Evolutionary conservation across 1,140 invertebrate genomes (phyloP), one percentile per base, ranked within the genome.

Genomic region (Marisa cornuarietis): DNA sequence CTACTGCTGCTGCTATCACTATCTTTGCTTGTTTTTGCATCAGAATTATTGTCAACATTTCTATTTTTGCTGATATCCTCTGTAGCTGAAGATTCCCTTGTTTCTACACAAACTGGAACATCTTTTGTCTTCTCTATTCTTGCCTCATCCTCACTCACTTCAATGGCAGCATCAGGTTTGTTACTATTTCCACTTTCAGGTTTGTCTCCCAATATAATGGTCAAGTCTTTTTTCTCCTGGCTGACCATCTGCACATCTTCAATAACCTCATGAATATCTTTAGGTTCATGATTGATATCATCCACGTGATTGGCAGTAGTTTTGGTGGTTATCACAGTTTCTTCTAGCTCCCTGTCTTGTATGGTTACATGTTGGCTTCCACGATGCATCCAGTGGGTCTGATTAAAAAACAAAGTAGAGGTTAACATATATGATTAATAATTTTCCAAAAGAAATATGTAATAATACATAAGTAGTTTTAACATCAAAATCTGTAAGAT

Each of bases 21-120:
- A 54, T 82, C 80, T 71, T 71, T 49, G 62, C 75, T 72, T 24
- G 74, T 71, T 58, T 83, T 75, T 26, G 72, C 83, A 79, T 75
- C 79, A 26, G 24, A 26, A 72, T 79, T 66, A 26, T 72, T 79
- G n/a, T 79, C 84, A 22, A 79, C 66, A 65, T 73, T 42, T 31
- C 66, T 63, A n/a, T 77, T 77, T 69, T 77, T 77, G 65, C 68
- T 68, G 42, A 77, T 68, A 65, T 77, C 76, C 24, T 77, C 76
- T 69, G 65, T 77, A 26, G 42, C 24, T 24, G 65, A 13, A 31
- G 65, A 68, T 11, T 68, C 65, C 22, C 26, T n/a, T 31, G 10
- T 31, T 68, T n/a, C 65, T 24, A n/a, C 13, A n/a, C 65, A 14
- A 2, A 14, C 54, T 14, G 54, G 54, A 58, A 58, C 2, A 58